These are phyloP conservation scores for Malurus alboscapulatus DNA, from an alignment of 2,113 vertebrate species.

Conservation along the genomic window DNA sequence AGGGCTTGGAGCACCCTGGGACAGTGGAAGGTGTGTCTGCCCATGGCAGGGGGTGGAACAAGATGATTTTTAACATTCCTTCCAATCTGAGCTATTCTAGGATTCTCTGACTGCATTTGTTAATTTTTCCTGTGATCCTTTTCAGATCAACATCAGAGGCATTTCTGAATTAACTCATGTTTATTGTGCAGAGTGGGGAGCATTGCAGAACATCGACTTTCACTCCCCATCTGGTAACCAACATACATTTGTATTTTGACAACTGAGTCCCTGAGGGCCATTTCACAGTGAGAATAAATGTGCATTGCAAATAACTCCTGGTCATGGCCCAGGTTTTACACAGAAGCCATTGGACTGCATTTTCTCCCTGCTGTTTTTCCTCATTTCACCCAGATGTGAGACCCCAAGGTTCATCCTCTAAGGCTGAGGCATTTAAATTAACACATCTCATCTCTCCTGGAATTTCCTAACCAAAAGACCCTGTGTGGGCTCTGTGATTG, in stretches of 20 bases:
- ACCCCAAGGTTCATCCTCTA: neutral
- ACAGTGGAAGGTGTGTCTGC: neutral
- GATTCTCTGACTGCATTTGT: neutral
- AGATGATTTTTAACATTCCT: neutral
- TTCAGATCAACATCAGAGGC: neutral
- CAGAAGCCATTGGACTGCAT: neutral
- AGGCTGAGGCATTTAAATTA: neutral
- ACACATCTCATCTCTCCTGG: neutral
- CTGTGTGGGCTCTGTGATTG: neutral
- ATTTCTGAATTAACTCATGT: neutral
- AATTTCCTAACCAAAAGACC: neutral
- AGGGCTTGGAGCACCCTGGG: neutral
- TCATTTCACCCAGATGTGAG: constrained; percentile 10
- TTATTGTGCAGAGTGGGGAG: neutral
- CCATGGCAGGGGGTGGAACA: neutral
- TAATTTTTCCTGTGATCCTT: neutral
- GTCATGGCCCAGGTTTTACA: neutral
- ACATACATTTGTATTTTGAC: neutral
- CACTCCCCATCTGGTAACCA: neutral
- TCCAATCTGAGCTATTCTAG: neutral
- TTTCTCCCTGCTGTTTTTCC: neutral
- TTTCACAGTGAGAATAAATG: neutral
- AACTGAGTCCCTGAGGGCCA: neutral
- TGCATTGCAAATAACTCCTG: neutral
- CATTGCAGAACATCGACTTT: neutral